Evolutionary conservation across 2,113 vertebrate species (phyloP).

Genomic region (Entelurus aequoreus): DNA sequence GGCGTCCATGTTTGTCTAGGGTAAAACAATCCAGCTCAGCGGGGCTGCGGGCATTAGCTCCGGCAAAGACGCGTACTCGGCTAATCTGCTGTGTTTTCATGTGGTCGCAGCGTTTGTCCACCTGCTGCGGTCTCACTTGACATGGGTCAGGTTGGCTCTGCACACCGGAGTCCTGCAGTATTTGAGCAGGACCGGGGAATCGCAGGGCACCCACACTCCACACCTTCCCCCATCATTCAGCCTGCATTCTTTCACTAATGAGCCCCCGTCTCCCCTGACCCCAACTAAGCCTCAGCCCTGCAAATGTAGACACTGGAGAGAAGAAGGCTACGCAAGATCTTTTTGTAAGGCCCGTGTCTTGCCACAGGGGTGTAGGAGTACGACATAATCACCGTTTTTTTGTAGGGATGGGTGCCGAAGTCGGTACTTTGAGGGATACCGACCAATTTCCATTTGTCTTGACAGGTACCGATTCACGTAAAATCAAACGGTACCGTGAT

Average conservation of each 20-base stretch:
- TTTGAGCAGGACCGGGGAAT: constrained; percentile 25
- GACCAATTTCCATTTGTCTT: too few species aligned
- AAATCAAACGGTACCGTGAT: too few species aligned
- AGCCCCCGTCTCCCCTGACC: constrained; percentile 27
- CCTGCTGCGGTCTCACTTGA: constrained; percentile 48
- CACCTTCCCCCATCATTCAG: constrained; percentile 33
- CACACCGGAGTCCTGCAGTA: constrained; percentile 32
- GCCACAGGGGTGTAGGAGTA: too few species aligned
- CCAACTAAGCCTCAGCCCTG: constrained; percentile 26
- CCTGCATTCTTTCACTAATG: constrained; percentile 67
- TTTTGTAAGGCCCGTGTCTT: too few species aligned
- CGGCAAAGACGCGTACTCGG: constrained; percentile 49
- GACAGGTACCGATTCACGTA: too few species aligned
- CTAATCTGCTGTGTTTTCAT: constrained; percentile 63
- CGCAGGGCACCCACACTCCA: constrained; percentile 9
- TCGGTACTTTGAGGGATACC: too few species aligned
- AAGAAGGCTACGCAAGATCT: background rate
- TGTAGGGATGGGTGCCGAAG: too few species aligned
- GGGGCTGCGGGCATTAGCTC: constrained; percentile 21
- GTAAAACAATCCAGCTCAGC: constrained; percentile 40
- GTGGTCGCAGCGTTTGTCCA: constrained; percentile 55
- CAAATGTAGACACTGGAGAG: background rate
- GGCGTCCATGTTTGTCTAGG: constrained; percentile 16
- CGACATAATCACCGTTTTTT: too few species aligned
- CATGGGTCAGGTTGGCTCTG: constrained; percentile 45